phyloP scores from a whole-genome alignment of 2,888 invertebrate genomes.

The Neria commutata region DNA sequence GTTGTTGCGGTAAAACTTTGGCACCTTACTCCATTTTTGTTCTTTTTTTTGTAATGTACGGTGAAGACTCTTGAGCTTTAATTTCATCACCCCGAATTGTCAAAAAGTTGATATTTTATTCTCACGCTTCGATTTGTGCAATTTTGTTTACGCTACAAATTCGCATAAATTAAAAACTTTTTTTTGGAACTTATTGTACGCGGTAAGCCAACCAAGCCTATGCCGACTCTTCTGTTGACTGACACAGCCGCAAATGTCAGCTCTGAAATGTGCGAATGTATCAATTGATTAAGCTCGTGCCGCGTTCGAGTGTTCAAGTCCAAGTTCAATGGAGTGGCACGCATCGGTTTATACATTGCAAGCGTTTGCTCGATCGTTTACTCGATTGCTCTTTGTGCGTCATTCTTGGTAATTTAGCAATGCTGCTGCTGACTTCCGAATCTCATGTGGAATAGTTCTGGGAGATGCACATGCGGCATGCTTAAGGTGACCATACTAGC shows the following conservation, averaged over 20 bases:
- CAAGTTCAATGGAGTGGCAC: conserved; percentile 1
- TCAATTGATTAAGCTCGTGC: neutral
- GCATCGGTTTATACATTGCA: neutral
- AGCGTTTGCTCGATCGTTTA: neutral
- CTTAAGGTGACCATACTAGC: neutral
- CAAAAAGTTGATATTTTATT: no score
- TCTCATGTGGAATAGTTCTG: neutral
- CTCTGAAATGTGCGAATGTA: neutral
- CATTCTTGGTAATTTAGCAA: no score
- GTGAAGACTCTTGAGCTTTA: no score
- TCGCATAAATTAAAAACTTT: neutral
- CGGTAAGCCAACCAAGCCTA: no score
- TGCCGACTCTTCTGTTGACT: no score
- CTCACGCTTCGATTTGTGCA: no score
- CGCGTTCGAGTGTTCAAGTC: neutral
- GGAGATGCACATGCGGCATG: neutral
- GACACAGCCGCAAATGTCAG: neutral
- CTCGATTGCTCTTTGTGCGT: no score
- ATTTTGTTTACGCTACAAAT: neutral
- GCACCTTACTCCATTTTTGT: no score
- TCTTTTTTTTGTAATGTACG: no score
- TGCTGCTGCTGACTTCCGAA: neutral
- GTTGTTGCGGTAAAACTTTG: no score
- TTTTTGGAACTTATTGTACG: no score
- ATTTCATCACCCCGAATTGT: no score